phyloP scores from a whole-genome alignment of 2,113 vertebrate genomes.

The Podilymbus podiceps region DNA sequence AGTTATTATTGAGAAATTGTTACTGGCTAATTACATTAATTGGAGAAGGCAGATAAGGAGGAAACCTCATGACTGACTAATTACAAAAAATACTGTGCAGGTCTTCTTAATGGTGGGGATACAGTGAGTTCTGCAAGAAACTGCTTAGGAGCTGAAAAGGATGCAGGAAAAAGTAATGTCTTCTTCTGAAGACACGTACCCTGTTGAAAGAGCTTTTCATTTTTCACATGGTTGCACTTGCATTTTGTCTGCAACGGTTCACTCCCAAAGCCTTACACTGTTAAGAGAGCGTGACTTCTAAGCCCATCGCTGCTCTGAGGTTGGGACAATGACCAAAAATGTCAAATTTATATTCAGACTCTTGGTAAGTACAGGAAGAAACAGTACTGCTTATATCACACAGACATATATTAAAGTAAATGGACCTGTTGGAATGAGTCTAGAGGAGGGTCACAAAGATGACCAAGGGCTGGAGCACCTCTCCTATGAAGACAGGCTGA shows the following conservation, averaged over 20 bases:
- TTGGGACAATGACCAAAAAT: background rate
- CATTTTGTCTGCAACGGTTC: background rate
- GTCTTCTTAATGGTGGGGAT: background rate
- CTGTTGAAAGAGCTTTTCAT: constrained; percentile 1
- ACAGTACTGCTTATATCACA: background rate
- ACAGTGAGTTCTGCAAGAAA: background rate
- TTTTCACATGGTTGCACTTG: background rate
- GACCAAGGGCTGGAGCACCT: no score
- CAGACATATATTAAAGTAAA: background rate
- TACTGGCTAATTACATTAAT: constrained; percentile 32
- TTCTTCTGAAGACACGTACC: background rate
- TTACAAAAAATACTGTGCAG: constrained; percentile 5
- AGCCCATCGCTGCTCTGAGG: background rate
- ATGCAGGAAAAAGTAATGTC: background rate
- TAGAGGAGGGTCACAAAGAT: no score
- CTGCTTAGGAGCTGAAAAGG: background rate
- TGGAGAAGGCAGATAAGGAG: constrained; percentile 35
- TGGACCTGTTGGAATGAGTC: no score
- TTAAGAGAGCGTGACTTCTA: background rate
- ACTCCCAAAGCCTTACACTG: background rate
- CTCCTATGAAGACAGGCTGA: no score
- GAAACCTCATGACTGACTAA: constrained; percentile 16
- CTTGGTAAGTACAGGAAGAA: background rate
- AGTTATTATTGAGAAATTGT: constrained; percentile 37
- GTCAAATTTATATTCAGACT: background rate